These are phyloP conservation scores for Alentia gelatinosa DNA, from an alignment of 2,888 invertebrate species.

Conservation along the genomic window DNA sequence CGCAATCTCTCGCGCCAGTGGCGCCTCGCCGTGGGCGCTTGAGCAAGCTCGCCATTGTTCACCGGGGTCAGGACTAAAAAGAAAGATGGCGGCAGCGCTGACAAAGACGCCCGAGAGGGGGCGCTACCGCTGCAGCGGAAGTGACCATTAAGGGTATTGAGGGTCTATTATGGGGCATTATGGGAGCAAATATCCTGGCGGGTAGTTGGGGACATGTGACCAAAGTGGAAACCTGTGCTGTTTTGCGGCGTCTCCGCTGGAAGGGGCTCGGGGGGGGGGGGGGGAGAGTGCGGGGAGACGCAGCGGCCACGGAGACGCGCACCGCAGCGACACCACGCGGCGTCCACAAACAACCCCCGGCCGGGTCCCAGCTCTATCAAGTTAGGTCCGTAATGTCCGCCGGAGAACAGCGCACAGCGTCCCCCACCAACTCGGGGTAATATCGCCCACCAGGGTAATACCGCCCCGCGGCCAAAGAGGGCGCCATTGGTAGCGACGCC, in stretches of 20 bases:
- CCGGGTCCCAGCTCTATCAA: not conserved
- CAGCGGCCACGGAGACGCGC: not conserved
- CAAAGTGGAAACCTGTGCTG: slow-evolving; percentile 51
- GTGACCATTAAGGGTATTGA: slow-evolving; percentile 50
- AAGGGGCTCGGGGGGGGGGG: not conserved
- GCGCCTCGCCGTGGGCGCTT: not conserved
- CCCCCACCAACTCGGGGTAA: not conserved
- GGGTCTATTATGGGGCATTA: slow-evolving; percentile 49
- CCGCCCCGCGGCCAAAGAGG: not conserved
- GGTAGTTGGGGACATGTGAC: slow-evolving; percentile 20
- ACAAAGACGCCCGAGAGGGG: not conserved
- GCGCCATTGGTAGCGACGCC: not conserved
- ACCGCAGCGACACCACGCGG: not conserved
- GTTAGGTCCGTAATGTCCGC: not conserved
- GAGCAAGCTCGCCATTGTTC: not conserved
- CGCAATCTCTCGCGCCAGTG: not conserved
- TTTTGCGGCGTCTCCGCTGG: not conserved
- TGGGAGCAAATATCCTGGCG: slow-evolving; percentile 53
- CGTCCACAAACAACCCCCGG: not conserved
- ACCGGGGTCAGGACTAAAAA: not conserved
- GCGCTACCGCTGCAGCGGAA: not conserved
- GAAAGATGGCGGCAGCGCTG: not conserved
- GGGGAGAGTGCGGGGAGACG: not conserved
- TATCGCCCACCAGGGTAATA: not conserved
- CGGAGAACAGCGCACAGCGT: not conserved